Percentiles rank a stretch among this genome's conserved stretches.
These are phyloP conservation scores for Caenorhabditis latens DNA, from an alignment of 1,140 invertebrate genomes.

Conservation along the genomic window DNA sequence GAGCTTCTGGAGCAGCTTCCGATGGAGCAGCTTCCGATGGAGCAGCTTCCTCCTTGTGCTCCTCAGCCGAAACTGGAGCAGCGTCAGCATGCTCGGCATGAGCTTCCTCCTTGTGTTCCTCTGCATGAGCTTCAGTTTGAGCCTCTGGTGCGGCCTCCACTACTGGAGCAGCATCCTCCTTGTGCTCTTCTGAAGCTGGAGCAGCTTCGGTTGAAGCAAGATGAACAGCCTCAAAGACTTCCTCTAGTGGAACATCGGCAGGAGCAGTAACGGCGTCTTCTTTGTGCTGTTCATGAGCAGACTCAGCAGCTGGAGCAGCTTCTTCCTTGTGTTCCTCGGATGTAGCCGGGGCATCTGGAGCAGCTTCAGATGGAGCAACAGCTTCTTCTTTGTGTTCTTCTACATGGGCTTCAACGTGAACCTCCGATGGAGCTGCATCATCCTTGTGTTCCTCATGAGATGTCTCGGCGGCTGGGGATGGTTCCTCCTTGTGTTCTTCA, in stretches of 20 bases:
- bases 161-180: not conserved
- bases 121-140: not conserved
- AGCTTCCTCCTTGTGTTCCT: not conserved
- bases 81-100: not conserved
- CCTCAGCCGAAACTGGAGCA: not conserved
- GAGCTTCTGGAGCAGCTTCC: conserved; percentile 14
- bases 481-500: not conserved
- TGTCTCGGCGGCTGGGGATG: not conserved
- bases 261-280: not conserved
- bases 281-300: not conserved
- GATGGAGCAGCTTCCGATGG: not conserved
- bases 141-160: not conserved
- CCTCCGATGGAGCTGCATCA: not conserved
- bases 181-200: not conserved
- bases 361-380: not conserved
- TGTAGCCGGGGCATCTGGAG: not conserved
- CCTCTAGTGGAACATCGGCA: not conserved
- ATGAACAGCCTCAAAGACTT: not conserved
- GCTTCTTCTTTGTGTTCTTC: too few relatives aligned
- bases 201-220: not conserved
- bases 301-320: not conserved
- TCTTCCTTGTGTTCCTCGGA: not conserved
- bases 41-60: not conserved
- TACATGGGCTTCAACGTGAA: not conserved
- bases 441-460: not conserved